These are phyloP conservation scores for Crotalus horridus DNA, from an alignment of 2,113 vertebrate genomes.

Conservation along the genomic window DNA sequence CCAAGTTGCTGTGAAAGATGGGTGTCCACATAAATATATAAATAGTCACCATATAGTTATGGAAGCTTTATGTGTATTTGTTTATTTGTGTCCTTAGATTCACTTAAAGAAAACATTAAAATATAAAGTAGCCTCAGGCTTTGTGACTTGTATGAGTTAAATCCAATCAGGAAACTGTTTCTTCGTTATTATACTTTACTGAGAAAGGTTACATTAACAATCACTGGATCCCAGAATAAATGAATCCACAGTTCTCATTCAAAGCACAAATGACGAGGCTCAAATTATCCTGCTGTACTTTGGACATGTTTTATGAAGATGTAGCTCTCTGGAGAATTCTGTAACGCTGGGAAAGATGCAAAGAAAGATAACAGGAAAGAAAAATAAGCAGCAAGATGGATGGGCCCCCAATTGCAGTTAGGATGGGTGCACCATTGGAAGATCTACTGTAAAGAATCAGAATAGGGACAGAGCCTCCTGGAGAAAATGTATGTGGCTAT, in stretches of 20 bases:
- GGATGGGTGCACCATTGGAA: neutral
- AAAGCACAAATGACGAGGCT: neutral
- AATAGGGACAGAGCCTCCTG: neutral
- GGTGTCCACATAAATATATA: neutral
- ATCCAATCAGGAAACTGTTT: neutral
- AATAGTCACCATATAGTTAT: neutral
- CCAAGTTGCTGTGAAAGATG: neutral
- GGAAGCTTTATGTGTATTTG: neutral
- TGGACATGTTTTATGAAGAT: neutral
- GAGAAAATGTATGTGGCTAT: neutral
- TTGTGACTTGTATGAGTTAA: neutral
- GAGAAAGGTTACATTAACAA: neutral
- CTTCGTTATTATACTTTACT: neutral
- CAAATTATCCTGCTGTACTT: neutral
- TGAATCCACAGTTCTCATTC: neutral
- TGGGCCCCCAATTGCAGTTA: too few species aligned
- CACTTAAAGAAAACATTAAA: neutral
- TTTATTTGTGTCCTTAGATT: neutral
- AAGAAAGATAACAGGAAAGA: neutral
- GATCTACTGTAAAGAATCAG: neutral
- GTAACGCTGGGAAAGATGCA: neutral
- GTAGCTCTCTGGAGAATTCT: neutral
- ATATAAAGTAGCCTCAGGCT: neutral
- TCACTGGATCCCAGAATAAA: neutral
- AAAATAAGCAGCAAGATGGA: neutral